Evolutionary conservation across 1,140 invertebrate genomes (phyloP).

Genomic region (Tribolium castaneum): DNA sequence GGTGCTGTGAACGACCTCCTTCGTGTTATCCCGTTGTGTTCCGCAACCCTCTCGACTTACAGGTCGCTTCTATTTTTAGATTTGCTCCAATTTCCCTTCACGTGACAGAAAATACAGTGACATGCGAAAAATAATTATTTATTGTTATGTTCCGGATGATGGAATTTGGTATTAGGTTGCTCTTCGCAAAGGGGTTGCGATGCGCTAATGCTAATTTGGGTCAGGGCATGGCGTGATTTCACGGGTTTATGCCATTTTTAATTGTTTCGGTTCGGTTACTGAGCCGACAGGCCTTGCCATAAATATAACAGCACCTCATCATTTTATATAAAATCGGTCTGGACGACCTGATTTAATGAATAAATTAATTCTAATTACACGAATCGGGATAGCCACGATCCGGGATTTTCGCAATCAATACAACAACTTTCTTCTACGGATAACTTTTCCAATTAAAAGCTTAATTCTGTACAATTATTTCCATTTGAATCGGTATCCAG

Average conservation of each 20-base stretch:
- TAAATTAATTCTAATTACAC: neutral
- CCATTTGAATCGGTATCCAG: neutral
- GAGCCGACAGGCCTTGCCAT: neutral
- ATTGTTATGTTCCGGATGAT: conserved; percentile 9
- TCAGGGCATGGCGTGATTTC: neutral
- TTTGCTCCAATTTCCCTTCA: conserved; percentile 33
- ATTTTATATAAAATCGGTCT: neutral
- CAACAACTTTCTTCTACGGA: neutral
- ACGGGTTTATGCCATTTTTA: neutral
- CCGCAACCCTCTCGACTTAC: conserved; percentile 17
- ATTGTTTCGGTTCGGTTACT: conserved; percentile 8
- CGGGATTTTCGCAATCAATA: neutral
- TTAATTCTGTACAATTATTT: conserved; percentile 21
- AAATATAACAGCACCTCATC: neutral
- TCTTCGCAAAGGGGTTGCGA: neutral
- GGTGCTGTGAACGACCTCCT: conserved; percentile 37
- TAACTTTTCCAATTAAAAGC: conserved; percentile 23
- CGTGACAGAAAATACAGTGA: neutral
- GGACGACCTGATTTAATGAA: neutral
- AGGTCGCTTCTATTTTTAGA: conserved; percentile 34
- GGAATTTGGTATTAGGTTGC: conserved; percentile 28
- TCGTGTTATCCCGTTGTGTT: conserved; percentile 26
- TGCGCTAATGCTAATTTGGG: neutral
- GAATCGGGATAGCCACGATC: neutral
- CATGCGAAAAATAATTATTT: conserved; percentile 32